Conservation (phyloP, 1,140 invertebrate species). For the Ylistrum balloti region DNA sequence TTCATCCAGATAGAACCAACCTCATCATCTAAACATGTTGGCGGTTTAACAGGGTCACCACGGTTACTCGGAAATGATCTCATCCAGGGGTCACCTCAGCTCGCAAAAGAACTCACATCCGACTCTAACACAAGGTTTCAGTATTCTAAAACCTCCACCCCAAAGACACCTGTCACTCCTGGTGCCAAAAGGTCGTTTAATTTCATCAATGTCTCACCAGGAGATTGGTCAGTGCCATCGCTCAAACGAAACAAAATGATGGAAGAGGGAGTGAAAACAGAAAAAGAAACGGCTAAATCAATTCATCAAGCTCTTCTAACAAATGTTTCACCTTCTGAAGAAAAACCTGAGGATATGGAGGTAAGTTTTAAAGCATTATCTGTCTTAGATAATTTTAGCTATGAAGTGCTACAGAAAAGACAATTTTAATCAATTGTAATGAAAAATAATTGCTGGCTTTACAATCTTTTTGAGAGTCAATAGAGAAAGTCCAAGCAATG, state of each 20-base stretch:
- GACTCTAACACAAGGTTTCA: constrained; percentile 30
- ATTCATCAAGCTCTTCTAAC: not conserved
- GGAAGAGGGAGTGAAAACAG: not conserved
- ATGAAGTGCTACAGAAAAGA: no score
- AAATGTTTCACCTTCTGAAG: not conserved
- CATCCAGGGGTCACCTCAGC: not conserved
- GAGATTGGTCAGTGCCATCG: constrained; percentile 42
- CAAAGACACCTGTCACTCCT: not conserved
- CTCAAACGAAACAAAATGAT: not conserved
- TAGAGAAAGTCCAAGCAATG: no score
- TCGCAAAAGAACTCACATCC: not conserved
- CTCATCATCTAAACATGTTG: constrained; percentile 45
- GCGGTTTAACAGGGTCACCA: not conserved
- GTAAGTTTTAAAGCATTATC: not conserved
- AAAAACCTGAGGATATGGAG: not conserved
- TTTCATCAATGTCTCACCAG: constrained; percentile 50
- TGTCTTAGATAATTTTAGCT: no score
- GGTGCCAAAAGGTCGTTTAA: constrained; percentile 56
- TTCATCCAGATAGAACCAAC: constrained; percentile 33
- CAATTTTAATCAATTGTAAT: no score
- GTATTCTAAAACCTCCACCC: constrained; percentile 30
- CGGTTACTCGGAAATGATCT: constrained; percentile 42
- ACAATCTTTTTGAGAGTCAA: no score
- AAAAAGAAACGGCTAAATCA: not conserved
- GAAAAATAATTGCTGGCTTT: no score